Evolutionary conservation across 2,888 invertebrate genomes (phyloP).

Genomic region (Lamellibrachia satsuma): DNA sequence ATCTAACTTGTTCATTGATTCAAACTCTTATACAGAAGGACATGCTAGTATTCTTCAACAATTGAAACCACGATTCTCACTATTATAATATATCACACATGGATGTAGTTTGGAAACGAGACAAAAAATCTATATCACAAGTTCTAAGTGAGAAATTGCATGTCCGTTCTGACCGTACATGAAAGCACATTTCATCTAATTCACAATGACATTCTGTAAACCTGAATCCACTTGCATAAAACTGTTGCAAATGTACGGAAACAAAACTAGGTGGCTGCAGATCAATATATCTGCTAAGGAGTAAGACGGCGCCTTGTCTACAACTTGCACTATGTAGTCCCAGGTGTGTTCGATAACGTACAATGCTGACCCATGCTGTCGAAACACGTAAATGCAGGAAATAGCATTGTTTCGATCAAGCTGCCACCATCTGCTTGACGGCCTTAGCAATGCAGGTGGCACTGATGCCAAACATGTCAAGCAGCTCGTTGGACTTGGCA

Average conservation of each 20-base stretch:
- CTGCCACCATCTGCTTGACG: conserved; percentile 47
- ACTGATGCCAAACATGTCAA: conserved; percentile 90
- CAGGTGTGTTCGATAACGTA: not conserved
- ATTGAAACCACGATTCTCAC: not conserved
- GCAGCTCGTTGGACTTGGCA: conserved; percentile 85
- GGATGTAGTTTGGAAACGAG: not conserved
- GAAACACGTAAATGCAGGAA: not conserved
- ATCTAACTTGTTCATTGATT: not conserved
- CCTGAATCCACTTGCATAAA: not conserved
- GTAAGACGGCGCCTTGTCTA: not conserved
- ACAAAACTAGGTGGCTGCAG: not conserved
- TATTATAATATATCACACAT: not conserved
- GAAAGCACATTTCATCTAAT: not conserved
- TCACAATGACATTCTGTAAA: not conserved
- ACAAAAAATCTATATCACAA: not conserved
- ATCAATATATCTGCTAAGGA: not conserved
- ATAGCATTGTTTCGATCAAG: conserved; percentile 7
- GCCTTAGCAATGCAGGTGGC: conserved; percentile 81
- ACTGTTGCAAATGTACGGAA: not conserved
- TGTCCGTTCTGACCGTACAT: not conserved
- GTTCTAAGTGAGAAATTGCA: not conserved
- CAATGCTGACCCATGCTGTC: not conserved
- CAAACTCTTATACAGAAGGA: not conserved
- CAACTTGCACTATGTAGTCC: not conserved
- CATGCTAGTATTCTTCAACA: not conserved